Conservation (phyloP, 2,888 invertebrate species). For the Myopa testacea region DNA sequence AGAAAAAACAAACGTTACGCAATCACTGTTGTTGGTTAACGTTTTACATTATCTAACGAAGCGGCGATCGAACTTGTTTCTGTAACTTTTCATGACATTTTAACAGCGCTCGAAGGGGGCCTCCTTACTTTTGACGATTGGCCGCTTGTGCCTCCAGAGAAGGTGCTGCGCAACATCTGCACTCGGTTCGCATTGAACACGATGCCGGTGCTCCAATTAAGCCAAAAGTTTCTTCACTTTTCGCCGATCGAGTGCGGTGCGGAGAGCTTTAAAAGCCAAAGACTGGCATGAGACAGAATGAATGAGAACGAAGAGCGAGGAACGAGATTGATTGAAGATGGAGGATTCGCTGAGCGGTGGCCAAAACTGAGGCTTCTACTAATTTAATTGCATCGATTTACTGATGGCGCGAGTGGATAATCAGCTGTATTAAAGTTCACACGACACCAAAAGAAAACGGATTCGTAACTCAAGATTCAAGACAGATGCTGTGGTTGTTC, state of each 20-base stretch:
- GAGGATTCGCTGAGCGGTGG: too few species aligned
- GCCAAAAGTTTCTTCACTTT: conserved; percentile 1
- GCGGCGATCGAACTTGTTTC: background rate
- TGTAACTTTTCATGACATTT: conserved; percentile 29
- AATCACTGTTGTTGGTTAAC: conserved; percentile 19
- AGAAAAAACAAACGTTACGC: conserved; percentile 4
- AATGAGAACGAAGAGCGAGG: too few species aligned
- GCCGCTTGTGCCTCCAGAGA: background rate
- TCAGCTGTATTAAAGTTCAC: too few species aligned
- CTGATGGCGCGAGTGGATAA: too few species aligned
- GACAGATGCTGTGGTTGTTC: too few species aligned
- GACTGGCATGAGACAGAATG: too few species aligned
- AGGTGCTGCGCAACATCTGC: background rate
- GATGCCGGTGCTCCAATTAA: background rate
- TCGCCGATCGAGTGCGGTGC: background rate
- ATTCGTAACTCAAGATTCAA: too few species aligned
- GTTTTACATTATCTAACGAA: conserved; percentile 9
- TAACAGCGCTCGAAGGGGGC: background rate
- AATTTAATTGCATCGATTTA: too few species aligned
- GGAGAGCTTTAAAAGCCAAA: too few species aligned
- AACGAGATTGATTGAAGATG: too few species aligned
- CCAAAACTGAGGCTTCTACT: too few species aligned
- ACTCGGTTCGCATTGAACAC: background rate
- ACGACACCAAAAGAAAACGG: too few species aligned
- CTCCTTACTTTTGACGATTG: background rate